Conservation (phyloP, 2,113 vertebrate species). For the Phodopus roborovskii region DNA sequence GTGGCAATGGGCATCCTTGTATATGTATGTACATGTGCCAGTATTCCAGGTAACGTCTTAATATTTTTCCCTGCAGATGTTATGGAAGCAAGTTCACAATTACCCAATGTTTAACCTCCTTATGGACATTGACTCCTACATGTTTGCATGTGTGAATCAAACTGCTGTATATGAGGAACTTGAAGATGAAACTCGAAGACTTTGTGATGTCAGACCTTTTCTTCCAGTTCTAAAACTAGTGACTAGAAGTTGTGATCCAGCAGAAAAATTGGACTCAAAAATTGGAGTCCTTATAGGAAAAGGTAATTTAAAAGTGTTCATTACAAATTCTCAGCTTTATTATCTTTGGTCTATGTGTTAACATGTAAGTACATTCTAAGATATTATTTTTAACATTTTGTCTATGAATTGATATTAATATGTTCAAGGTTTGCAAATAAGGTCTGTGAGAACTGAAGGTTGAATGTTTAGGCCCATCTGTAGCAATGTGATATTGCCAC, state of each 20-base stretch:
- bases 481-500: background rate
- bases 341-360: background rate
- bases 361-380: background rate
- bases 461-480: background rate
- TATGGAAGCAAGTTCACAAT: slow-evolving; percentile 96
- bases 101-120: slow-evolving; percentile 95
- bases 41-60: background rate
- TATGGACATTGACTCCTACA: slow-evolving; percentile 96
- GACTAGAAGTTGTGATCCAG: slow-evolving; percentile 94
- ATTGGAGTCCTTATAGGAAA: slow-evolving; percentile 98
- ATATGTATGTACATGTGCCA: background rate
- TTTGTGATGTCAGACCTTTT: slow-evolving; percentile 97
- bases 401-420: background rate
- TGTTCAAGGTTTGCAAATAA: background rate
- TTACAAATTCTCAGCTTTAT: background rate
- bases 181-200: slow-evolving; percentile 95
- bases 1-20: background rate
- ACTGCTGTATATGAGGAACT: slow-evolving; percentile 97
- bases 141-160: slow-evolving; percentile 99
- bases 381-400: background rate
- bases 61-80: slow-evolving; percentile 86
- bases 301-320: slow-evolving; percentile 87
- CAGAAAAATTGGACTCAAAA: slow-evolving; percentile 97
- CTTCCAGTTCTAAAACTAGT: slow-evolving; percentile 96
- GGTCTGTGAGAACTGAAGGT: background rate